phyloP scores from a whole-genome alignment of 2,113 vertebrate genomes.

The Poecilia latipinna region DNA sequence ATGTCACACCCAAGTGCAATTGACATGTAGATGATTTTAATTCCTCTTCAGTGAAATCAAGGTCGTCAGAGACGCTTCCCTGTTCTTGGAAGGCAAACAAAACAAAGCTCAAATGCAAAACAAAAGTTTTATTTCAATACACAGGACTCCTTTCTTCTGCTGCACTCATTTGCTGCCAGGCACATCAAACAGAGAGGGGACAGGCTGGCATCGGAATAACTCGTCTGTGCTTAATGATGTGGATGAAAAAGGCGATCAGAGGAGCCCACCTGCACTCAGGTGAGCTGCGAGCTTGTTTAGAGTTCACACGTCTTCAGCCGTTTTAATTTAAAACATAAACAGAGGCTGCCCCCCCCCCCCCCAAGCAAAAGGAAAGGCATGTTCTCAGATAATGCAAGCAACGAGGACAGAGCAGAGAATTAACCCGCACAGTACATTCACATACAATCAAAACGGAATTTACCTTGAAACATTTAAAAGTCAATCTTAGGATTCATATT shows the following conservation, averaged over 20 bases:
- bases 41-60: neutral
- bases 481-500: constrained; percentile 27
- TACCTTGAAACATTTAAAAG: constrained; percentile 36
- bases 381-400: constrained; percentile 64
- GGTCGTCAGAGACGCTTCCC: neutral
- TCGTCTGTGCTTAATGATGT: constrained; percentile 53
- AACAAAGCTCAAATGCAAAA: constrained; percentile 76
- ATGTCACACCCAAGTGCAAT: too few relatives aligned
- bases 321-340: constrained; percentile 84
- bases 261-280: constrained; percentile 50
- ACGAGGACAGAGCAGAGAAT: constrained; percentile 58
- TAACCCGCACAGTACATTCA: constrained; percentile 64
- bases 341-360: constrained; percentile 69
- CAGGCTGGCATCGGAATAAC: constrained; percentile 64
- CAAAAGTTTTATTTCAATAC: constrained; percentile 84
- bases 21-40: neutral
- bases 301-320: constrained; percentile 75
- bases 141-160: constrained; percentile 70
- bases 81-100: constrained; percentile 4
- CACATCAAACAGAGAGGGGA: constrained; percentile 62
- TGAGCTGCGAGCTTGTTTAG: constrained; percentile 55
- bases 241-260: constrained; percentile 48
- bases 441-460: constrained; percentile 61
- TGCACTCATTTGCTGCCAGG: constrained; percentile 66
- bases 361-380: constrained; percentile 51